Conservation (phyloP, 1,140 invertebrate genomes). For the Eulimnadia texana region DNA sequence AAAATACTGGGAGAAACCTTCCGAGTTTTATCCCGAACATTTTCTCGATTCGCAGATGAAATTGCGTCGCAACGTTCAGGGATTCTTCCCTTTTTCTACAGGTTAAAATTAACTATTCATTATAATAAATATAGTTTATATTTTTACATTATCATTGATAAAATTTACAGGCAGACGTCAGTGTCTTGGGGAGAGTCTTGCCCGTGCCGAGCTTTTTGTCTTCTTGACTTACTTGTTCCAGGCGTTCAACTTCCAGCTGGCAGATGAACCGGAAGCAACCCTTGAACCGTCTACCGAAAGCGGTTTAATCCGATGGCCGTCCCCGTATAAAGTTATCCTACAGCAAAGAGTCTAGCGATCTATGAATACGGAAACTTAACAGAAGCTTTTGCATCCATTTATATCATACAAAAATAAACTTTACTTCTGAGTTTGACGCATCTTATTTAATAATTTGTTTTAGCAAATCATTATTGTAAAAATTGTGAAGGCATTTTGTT, state of each 20-base stretch:
- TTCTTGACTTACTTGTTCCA: background rate
- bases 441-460: too few species aligned
- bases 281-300: background rate
- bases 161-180: background rate
- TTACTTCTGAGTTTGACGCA: too few species aligned
- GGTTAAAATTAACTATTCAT: background rate
- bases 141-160: background rate
- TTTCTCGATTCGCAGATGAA: background rate
- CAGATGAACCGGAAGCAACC: background rate
- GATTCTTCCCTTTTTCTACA: conserved; percentile 1
- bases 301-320: background rate
- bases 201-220: background rate
- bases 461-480: too few species aligned
- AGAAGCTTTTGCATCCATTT: background rate
- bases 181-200: background rate
- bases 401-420: background rate
- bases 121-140: background rate
- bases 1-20: conserved; percentile 1
- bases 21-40: conserved; percentile 8
- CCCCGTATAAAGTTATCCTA: background rate
- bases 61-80: background rate
- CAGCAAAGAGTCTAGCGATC: background rate
- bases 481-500: too few species aligned
- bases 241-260: background rate
- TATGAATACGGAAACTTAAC: background rate